Percentiles rank a stretch among this genome's conserved stretches.
Evolutionary conservation across 2,797 vertebrate species (phyloP).

Genomic region (Manis javanica): DNA sequence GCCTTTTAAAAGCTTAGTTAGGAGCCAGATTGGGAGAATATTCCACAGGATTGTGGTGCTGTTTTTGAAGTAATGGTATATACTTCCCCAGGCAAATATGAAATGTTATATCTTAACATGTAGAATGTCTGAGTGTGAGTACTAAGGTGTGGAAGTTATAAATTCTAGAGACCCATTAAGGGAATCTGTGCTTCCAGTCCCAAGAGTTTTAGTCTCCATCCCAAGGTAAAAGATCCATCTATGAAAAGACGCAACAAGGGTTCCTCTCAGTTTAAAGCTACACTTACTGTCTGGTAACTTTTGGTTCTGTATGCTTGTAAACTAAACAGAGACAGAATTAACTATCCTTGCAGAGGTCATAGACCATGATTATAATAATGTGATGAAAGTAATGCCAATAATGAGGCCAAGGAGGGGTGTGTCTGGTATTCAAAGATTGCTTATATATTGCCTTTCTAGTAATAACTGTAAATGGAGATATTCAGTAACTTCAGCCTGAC

Average conservation of each 20-base stretch:
- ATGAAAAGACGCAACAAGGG: background rate
- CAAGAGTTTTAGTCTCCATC: background rate
- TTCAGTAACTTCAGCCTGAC: background rate
- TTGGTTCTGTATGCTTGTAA: background rate
- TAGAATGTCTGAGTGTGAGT: background rate
- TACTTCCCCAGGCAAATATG: background rate
- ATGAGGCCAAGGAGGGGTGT: background rate
- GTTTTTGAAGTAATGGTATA: background rate
- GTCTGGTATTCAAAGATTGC: background rate
- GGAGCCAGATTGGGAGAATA: background rate
- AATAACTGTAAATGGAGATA: background rate
- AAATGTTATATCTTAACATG: background rate
- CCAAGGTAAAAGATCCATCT: background rate
- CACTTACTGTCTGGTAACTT: background rate
- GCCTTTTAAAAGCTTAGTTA: background rate
- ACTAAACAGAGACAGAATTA: background rate
- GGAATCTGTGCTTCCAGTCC: background rate
- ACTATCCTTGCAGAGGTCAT: background rate
- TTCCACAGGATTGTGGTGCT: background rate
- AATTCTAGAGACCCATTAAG: background rate
- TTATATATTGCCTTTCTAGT: background rate
- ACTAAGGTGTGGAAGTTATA: background rate
- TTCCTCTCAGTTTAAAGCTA: background rate
- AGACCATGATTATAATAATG: no score
- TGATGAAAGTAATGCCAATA: background rate